Conservation (phyloP, 2,888 invertebrate species). For the Athripsodes cinereus region DNA sequence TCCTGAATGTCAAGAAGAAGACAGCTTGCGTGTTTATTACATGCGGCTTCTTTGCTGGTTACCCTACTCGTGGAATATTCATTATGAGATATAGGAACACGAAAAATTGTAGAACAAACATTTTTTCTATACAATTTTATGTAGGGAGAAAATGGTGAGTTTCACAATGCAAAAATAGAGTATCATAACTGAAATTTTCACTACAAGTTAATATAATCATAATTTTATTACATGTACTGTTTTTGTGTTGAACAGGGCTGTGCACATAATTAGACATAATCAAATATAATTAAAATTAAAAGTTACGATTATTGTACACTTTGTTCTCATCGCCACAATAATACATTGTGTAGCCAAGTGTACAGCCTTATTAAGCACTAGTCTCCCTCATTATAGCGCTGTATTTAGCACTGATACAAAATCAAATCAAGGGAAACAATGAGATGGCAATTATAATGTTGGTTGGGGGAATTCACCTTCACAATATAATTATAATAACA, state of each 20-base stretch:
- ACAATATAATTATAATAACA: too few species aligned
- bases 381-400: slow-evolving; percentile 22
- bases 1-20: too few species aligned
- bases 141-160: too few species aligned
- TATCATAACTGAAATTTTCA: not conserved
- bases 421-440: slow-evolving; percentile 51
- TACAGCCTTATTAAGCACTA: slow-evolving; percentile 20
- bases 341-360: not conserved
- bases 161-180: too few species aligned
- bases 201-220: not conserved
- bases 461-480: not conserved
- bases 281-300: slow-evolving; percentile 11
- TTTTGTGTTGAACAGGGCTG: not conserved
- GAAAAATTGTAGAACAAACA: too few species aligned
- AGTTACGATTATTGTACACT: slow-evolving; percentile 4
- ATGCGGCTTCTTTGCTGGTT: too few species aligned
- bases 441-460: slow-evolving; percentile 39
- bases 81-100: too few species aligned
- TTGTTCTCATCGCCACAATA: not conserved
- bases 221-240: not conserved
- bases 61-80: too few species aligned
- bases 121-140: too few species aligned
- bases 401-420: slow-evolving; percentile 45
- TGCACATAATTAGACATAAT: slow-evolving; percentile 11
- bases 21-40: too few species aligned